These are phyloP conservation scores for Hemaris fuciformis DNA, from an alignment of 2,888 invertebrate genomes.

Conservation along the genomic window DNA sequence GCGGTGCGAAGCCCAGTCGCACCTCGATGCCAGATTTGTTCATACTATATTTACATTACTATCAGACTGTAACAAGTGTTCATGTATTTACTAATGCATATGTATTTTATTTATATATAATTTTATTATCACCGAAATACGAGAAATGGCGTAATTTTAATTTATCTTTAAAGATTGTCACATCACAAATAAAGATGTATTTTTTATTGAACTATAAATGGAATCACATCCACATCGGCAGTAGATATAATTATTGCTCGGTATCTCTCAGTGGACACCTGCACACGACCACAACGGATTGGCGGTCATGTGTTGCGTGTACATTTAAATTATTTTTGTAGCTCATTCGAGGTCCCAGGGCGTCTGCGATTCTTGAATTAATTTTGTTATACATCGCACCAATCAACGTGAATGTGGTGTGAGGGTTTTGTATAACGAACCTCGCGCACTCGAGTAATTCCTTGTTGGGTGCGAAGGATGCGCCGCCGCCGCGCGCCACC, in stretches of 20 bases:
- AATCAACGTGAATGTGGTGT: neutral
- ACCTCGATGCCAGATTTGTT: slow-evolving; percentile 32
- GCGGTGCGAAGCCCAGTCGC: neutral
- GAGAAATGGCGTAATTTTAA: neutral
- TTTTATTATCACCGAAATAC: neutral
- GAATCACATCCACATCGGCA: neutral
- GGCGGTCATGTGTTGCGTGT: slow-evolving; percentile 49
- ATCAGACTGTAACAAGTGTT: slow-evolving; percentile 14
- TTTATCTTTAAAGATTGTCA: too few species aligned
- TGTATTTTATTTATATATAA: neutral
- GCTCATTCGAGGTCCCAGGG: slow-evolving; percentile 60
- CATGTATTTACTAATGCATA: too few species aligned
- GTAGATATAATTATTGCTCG: neutral
- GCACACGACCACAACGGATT: slow-evolving; percentile 20
- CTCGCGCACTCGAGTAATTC: slow-evolving; percentile 76
- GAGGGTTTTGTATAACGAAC: slow-evolving; percentile 48
- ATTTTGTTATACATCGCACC: slow-evolving; percentile 3
- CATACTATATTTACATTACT: slow-evolving; percentile 25
- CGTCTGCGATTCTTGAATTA: slow-evolving; percentile 32
- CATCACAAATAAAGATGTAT: neutral
- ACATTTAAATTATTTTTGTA: slow-evolving; percentile 73
- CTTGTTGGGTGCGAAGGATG: slow-evolving; percentile 64
- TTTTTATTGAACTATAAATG: neutral
- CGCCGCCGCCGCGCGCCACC: slow-evolving; percentile 60
- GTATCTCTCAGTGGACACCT: neutral